phyloP scores from a whole-genome alignment of 2,113 vertebrate species.

The Oncorhynchus tshawytscha region DNA sequence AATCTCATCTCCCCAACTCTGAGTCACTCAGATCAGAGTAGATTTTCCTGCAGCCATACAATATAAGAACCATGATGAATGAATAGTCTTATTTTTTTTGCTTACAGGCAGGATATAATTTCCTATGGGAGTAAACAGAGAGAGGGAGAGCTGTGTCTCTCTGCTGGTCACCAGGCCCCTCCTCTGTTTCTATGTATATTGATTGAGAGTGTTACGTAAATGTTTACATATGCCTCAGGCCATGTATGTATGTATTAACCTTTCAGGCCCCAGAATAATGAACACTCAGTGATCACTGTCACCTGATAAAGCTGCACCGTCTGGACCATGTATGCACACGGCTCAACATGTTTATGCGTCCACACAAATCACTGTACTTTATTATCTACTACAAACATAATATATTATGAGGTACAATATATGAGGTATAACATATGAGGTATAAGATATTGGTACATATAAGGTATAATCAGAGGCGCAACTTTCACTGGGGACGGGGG shows the following conservation, averaged over 20 bases:
- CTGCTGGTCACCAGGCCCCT: background rate
- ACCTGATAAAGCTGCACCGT: constrained; percentile 39
- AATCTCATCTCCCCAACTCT: constrained; percentile 25
- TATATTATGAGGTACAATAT: too few relatives aligned
- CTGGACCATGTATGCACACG: constrained; percentile 20
- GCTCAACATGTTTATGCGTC: constrained; percentile 38
- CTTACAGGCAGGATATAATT: constrained; percentile 35
- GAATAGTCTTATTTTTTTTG: constrained; percentile 45
- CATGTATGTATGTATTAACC: constrained; percentile 50
- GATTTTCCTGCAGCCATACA: constrained; percentile 18
- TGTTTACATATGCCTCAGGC: constrained; percentile 22
- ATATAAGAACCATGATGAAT: constrained; percentile 47
- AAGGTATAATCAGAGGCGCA: too few relatives aligned
- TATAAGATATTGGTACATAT: too few relatives aligned
- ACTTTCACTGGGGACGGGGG: too few relatives aligned
- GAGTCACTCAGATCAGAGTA: constrained; percentile 30
- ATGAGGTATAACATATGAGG: too few relatives aligned
- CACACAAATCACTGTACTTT: background rate
- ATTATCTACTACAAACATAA: too few relatives aligned
- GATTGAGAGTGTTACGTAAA: constrained; percentile 37
- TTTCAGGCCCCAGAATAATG: constrained; percentile 47
- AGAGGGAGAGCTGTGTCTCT: constrained; percentile 14
- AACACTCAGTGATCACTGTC: constrained; percentile 57
- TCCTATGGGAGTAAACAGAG: constrained; percentile 30
- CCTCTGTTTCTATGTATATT: constrained; percentile 14